Percentiles rank a stretch among this genome's conserved stretches.
phyloP scores from a whole-genome alignment of 37 sponge, comb jelly and placozoan species.

The Diacarnus erythraeanus region DNA sequence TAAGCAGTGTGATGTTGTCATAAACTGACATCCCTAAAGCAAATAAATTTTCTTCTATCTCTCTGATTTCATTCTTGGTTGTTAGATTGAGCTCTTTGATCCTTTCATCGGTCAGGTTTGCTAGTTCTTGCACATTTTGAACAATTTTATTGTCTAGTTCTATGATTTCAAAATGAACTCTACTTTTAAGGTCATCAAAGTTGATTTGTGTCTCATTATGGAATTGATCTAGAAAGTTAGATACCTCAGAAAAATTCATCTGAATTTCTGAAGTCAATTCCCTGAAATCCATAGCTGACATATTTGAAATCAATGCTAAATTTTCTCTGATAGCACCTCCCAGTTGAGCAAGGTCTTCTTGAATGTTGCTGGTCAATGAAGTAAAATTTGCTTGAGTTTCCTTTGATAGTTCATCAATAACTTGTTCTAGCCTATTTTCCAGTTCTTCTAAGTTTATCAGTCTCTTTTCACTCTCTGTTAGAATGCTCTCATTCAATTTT shows the following conservation, averaged over 20 bases:
- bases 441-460: not conserved
- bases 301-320: not conserved
- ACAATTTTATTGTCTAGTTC: not conserved
- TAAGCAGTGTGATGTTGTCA: not conserved
- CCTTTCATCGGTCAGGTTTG: not conserved
- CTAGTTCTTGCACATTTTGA: not conserved
- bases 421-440: not conserved
- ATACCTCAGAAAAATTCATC: not conserved
- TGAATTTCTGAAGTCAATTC: not conserved
- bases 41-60: not conserved
- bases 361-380: not conserved
- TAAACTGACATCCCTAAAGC: not conserved
- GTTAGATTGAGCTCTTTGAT: not conserved
- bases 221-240: not conserved
- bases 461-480: not conserved
- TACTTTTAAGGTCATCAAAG: not conserved
- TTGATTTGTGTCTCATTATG: not conserved
- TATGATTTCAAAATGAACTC: not conserved
- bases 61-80: not conserved
- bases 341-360: not conserved
- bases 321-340: not conserved
- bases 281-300: not conserved
- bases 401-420: not conserved
- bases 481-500: not conserved
- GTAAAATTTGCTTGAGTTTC: not conserved